Evolutionary conservation across 1,140 invertebrate genomes (phyloP).

Genomic region (Rhagoletis pomonella): DNA sequence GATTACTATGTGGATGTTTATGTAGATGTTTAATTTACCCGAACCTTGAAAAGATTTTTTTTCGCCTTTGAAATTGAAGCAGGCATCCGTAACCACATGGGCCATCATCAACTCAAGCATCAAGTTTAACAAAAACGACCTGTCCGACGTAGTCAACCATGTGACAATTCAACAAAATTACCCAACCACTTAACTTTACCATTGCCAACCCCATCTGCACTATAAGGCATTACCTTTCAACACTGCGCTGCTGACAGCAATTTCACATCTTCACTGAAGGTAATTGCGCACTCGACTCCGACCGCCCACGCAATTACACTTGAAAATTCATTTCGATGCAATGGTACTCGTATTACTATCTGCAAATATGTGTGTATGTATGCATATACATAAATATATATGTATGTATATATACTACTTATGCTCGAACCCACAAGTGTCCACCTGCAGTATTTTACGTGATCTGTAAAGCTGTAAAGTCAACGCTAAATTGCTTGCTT

Average conservation of each 20-base stretch:
- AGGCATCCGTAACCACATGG: neutral
- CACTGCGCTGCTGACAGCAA: neutral
- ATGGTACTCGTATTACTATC: neutral
- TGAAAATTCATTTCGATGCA: conserved; percentile 51
- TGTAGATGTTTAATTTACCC: too few species aligned
- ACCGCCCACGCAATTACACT: conserved; percentile 44
- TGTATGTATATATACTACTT: too few species aligned
- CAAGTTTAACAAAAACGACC: neutral
- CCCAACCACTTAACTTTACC: conserved; percentile 37
- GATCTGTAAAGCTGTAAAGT: conserved; percentile 34
- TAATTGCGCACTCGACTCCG: conserved; percentile 36
- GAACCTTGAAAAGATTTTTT: too few species aligned
- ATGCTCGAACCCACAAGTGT: neutral
- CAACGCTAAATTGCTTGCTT: conserved; percentile 2
- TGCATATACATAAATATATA: too few species aligned
- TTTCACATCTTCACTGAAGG: neutral
- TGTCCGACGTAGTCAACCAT: conserved; percentile 13
- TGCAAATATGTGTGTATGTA: too few species aligned
- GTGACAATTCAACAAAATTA: conserved; percentile 22
- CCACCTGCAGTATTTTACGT: neutral
- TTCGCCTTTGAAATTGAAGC: neutral
- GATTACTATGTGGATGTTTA: too few species aligned
- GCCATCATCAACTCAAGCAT: neutral
- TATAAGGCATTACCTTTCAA: neutral
- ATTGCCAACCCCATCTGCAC: conserved; percentile 4